Evolutionary conservation across 2,888 invertebrate genomes (phyloP), one percentile per base, ranked within the genome.

Genomic region (Cyrtodaria siliqua): DNA sequence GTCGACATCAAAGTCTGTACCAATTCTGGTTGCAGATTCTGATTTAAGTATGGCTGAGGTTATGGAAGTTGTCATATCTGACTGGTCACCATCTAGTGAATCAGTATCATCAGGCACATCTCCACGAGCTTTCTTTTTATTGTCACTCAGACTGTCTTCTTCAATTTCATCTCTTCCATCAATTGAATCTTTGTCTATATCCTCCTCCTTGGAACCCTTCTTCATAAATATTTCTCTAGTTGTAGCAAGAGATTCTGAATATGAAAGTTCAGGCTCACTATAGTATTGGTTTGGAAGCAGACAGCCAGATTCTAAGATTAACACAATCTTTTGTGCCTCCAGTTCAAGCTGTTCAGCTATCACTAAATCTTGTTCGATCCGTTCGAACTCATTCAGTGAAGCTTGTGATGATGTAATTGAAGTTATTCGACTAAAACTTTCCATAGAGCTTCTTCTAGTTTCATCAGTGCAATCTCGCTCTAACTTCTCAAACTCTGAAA

Each of bases 401-500:
- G 91, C 87, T 29, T 86, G 86, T 16, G 92, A 92, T 27, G 92
- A 92, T 26, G 88, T 85, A 29, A 88, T 85, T 62, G 92, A 92
- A 23, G 87, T 82, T 49, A 86, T 81, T 27, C 83, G 84, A 61
- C 86, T 87, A 70, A 80, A 77, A 66, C 87, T 87, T 61, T 87
- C 89, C 26, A 84, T 62, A 26, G 90, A 90, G 96, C 68, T 62
- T 66, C 24, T 88, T 69, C 88, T 82, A 26, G 82, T 81, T 16
- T 88, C 87, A 57, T 89, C 87, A 44, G 79, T 64, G 49, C 85
- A 78, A 47, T 97, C 97, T 76, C 95, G 96, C 93, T 98, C 98
- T 1, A 98, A 93, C 0, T 97, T 96, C 94, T 98, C 98, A 92
- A 98, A 98, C 92, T 98, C 98, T 92, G 97, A 97, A 24, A 98